Evolutionary conservation across 2,797 vertebrate genomes (phyloP), one percentile per base, ranked within the genome.

Genomic region (Periparus ater): DNA sequence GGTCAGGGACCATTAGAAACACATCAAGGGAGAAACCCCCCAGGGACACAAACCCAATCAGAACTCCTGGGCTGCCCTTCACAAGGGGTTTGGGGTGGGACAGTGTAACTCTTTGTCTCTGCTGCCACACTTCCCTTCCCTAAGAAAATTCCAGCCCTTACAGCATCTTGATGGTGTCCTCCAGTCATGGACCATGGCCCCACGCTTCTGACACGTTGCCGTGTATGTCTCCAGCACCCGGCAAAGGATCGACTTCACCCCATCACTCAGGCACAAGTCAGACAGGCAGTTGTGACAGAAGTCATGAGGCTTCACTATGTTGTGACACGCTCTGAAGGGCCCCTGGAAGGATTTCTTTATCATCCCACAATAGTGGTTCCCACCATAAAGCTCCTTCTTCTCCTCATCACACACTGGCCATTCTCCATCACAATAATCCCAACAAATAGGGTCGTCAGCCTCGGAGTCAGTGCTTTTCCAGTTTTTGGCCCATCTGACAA

Each of bases 121-220:
- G 36, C 36, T 36, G 36, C 36, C 36, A 36, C 36, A 36, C n/a
- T n/a, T n/a, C 70, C 53, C 38, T 51, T 67, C 22, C 11, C 45
- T 38, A 38, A 60, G 27, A 38, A 67, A 60, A n/a, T 20, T n/a
- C 60, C 29, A 10, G 34, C 20, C 29, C 53, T 80, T 73, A 88
- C 45, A 6, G 53, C 76, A 80, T 45, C 61, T 38, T 0, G 53
- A 79, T 6, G 61, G 68, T 0, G 29, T 80, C 60, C 67, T 88
- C 85, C 85, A 88, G 76, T 80, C 67, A 10, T 67, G 71, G 20
- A 72, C 53, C 45, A 26, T 1, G 29, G 60, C 85, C 14, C 85
- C 67, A 8, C 1, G 47, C 23, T 79, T 80, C 68, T 3, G 38
- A 51, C 53, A 80, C 0, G 20, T 88, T 0, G n/a, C 76, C 0